phyloP scores from a whole-genome alignment of 2,113 vertebrate species.

The Sturnus vulgaris region DNA sequence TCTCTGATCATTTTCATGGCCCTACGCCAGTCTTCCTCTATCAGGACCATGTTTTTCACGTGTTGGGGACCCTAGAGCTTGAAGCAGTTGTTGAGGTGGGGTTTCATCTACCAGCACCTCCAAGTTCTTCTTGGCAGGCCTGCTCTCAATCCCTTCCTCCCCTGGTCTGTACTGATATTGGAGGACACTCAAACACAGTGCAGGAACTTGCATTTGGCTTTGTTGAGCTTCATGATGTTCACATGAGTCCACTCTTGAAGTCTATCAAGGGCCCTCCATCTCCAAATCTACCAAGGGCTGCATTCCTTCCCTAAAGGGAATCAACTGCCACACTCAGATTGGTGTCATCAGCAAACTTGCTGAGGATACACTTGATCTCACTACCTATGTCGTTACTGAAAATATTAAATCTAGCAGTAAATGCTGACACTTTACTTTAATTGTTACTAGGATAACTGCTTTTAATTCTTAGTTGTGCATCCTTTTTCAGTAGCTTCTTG shows the following conservation, averaged over 20 bases:
- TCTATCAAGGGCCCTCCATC: no score
- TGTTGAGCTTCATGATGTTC: neutral
- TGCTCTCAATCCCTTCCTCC: no score
- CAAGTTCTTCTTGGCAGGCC: neutral
- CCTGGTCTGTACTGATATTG: no score
- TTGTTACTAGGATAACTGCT: neutral
- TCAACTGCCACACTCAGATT: neutral
- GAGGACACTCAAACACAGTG: accelerated
- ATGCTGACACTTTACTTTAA: neutral
- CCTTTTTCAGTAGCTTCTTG: neutral
- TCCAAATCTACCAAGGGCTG: neutral
- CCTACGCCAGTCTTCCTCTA: neutral
- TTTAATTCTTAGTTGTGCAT: neutral
- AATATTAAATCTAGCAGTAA: neutral
- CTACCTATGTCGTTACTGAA: neutral
- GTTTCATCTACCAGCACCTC: accelerated
- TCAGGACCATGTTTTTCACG: neutral
- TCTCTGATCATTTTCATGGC: neutral
- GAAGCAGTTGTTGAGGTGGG: no score
- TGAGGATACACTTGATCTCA: neutral
- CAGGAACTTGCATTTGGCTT: neutral
- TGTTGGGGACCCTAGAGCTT: neutral
- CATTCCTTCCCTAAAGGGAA: neutral
- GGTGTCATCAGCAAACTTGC: neutral
- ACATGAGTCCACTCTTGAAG: neutral